Evolutionary conservation across 2,113 vertebrate genomes (phyloP).

Genomic region (Thalassarche chlororhynchos): DNA sequence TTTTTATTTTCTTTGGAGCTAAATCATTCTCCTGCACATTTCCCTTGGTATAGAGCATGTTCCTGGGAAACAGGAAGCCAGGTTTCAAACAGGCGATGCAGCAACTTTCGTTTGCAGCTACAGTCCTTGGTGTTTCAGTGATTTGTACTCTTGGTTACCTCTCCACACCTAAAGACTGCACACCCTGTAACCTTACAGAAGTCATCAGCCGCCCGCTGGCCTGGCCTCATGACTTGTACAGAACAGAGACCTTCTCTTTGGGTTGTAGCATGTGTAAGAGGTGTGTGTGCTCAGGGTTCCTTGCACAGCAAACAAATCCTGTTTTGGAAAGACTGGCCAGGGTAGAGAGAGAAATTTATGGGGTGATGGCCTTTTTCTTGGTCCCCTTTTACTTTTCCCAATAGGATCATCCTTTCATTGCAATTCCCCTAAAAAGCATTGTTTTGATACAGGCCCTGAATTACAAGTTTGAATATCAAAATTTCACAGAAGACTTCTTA

Average conservation of each 20-base stretch:
- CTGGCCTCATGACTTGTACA: background rate
- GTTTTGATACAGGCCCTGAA: background rate
- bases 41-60: background rate
- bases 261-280: background rate
- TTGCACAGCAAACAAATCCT: background rate
- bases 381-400: background rate
- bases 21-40: background rate
- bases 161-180: background rate
- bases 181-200: background rate
- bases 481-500: background rate
- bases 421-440: background rate
- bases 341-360: background rate
- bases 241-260: background rate
- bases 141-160: background rate
- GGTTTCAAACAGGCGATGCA: background rate
- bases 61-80: background rate
- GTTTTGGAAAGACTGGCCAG: background rate
- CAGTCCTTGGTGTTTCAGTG: background rate
- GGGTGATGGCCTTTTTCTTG: background rate
- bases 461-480: background rate
- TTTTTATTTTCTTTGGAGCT: slow-evolving; percentile 19
- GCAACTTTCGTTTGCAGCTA: background rate
- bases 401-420: background rate
- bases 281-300: background rate
- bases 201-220: background rate